A percentile compares a stretch with the other conserved stretches of the same genome.
Conservation (phyloP, 2,888 invertebrate genomes). For the Clepsis dumicolana region DNA sequence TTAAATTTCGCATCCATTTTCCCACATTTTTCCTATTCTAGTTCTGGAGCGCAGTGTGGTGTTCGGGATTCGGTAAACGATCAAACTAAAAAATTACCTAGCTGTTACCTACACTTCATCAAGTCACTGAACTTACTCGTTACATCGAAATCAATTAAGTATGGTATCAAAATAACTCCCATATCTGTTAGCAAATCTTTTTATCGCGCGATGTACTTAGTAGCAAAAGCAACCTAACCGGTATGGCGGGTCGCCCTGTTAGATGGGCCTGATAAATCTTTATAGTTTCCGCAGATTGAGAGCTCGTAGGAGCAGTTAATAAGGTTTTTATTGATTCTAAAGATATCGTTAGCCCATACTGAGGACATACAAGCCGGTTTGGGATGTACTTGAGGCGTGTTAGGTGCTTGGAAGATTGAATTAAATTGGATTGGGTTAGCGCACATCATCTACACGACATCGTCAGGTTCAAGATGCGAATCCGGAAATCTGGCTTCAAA, state of each 20-base stretch:
- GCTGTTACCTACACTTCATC: too few relatives aligned
- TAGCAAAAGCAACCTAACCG: conserved; percentile 6
- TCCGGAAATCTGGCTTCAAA: neutral
- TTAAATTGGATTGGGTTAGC: conserved; percentile 13
- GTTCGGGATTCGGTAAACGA: too few relatives aligned
- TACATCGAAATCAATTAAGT: neutral
- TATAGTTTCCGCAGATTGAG: conserved; percentile 43
- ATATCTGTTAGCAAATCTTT: conserved; percentile 14
- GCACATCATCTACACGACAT: neutral
- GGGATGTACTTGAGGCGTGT: neutral
- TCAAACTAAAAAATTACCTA: too few relatives aligned
- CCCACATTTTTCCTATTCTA: too few relatives aligned
- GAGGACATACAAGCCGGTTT: conserved; percentile 25
- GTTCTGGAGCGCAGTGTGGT: too few relatives aligned
- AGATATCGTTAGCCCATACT: conserved; percentile 29
- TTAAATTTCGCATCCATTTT: too few relatives aligned
- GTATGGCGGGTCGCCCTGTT: conserved; percentile 21
- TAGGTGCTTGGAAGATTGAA: conserved; percentile 19
- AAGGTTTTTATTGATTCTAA: conserved; percentile 32
- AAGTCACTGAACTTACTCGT: too few relatives aligned
- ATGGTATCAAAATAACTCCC: conserved; percentile 18
- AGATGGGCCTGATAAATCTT: conserved; percentile 44
- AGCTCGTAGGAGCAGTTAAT: conserved; percentile 34
- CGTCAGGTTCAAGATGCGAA: neutral
- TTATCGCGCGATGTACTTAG: neutral